These are phyloP conservation scores for Misgurnus anguillicaudatus DNA, from an alignment of 2,113 vertebrate genomes.

Conservation along the genomic window DNA sequence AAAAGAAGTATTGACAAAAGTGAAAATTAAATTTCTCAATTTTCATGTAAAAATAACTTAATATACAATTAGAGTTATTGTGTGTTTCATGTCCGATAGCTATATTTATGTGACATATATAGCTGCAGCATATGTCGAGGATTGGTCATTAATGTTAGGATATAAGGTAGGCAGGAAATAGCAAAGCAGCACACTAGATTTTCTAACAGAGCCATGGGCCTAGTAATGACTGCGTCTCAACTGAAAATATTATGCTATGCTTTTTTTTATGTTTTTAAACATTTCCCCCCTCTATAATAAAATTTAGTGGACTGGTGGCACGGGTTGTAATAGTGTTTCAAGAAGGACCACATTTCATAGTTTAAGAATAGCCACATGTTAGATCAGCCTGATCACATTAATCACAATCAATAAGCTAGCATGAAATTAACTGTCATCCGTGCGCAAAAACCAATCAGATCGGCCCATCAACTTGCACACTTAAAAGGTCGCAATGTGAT, in stretches of 20 bases:
- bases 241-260: neutral
- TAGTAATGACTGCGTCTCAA: neutral
- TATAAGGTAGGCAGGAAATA: neutral
- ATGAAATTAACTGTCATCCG: constrained; percentile 49
- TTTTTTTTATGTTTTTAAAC: neutral
- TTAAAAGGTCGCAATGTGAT: constrained; percentile 42
- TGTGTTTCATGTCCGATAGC: no score
- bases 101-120: no score
- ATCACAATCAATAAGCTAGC: constrained; percentile 52
- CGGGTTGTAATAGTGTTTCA: neutral
- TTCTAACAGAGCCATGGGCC: neutral
- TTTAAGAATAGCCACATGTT: constrained; percentile 36
- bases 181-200: neutral
- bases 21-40: no score
- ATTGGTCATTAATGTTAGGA: no score
- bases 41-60: no score
- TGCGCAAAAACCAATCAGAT: constrained; percentile 49
- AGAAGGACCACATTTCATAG: constrained; percentile 6
- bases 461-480: constrained; percentile 40
- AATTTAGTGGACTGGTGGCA: neutral
- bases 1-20: no score
- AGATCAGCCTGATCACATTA: constrained; percentile 47
- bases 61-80: no score
- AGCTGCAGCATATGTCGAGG: no score
- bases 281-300: neutral